phyloP scores from a whole-genome alignment of 1,140 invertebrate species.

The Manduca sexta region DNA sequence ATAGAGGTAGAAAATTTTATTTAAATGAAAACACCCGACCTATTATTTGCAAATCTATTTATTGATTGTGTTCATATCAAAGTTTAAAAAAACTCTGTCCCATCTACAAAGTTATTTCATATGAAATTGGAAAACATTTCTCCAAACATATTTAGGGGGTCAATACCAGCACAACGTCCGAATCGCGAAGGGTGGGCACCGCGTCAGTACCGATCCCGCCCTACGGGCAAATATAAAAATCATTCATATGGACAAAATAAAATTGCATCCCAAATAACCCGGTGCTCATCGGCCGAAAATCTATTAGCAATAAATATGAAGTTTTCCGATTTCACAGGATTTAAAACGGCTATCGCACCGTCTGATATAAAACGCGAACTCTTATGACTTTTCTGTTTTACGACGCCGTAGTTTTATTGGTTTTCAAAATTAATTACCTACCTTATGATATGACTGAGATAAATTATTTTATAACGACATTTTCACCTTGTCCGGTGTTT shows the following conservation, averaged over 20 bases:
- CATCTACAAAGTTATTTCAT: no score
- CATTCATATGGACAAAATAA: conserved; percentile 72
- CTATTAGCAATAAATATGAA: conserved; percentile 73
- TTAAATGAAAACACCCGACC: no score
- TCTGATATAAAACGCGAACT: conserved; percentile 46
- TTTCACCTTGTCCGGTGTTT: no score
- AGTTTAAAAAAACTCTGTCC: no score
- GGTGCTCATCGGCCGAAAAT: conserved; percentile 67
- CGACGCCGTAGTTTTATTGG: conserved; percentile 44
- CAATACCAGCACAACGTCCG: conserved; percentile 45
- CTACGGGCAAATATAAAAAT: conserved; percentile 65
- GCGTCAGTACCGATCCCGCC: conserved; percentile 27
- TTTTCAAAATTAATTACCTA: conserved; percentile 8
- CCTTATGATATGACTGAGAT: neutral
- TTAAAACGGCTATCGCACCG: conserved; percentile 52
- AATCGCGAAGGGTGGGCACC: conserved; percentile 36
- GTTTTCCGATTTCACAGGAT: conserved; percentile 70
- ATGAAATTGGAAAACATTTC: conserved; percentile 14
- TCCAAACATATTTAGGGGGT: conserved; percentile 18
- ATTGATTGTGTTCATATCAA: no score
- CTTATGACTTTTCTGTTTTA: conserved; percentile 61
- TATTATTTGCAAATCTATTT: no score
- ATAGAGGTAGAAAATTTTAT: no score
- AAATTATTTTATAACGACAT: no score
- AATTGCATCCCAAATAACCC: conserved; percentile 71